These are phyloP conservation scores for Ceratina calcarata DNA, from an alignment of 1,140 invertebrate species.

Conservation along the genomic window DNA sequence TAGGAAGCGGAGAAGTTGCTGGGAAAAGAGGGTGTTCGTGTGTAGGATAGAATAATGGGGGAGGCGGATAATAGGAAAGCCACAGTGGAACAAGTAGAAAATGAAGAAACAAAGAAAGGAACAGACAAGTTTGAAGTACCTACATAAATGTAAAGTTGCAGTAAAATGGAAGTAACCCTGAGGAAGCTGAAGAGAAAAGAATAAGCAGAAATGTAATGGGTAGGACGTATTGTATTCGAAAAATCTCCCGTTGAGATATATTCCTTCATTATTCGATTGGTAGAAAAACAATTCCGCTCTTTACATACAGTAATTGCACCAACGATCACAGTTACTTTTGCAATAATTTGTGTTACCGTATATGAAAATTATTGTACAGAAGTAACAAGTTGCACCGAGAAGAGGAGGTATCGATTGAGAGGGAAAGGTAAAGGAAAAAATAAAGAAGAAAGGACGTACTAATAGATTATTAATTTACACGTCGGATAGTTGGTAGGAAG, in stretches of 20 bases:
- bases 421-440: conserved; percentile 19
- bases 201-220: conserved; percentile 9
- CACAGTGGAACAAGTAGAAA: not conserved
- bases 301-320: too few species aligned
- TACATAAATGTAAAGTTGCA: too few species aligned
- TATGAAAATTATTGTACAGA: too few species aligned
- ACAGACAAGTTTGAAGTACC: not conserved
- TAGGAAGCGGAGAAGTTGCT: conserved; percentile 30
- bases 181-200: not conserved
- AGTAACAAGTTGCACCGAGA: too few species aligned
- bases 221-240: too few species aligned
- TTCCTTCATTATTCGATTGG: too few species aligned
- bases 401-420: not conserved
- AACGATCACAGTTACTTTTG: too few species aligned
- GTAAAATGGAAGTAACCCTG: too few species aligned
- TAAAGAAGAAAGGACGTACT: conserved; percentile 55
- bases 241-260: too few species aligned
- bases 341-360: too few species aligned
- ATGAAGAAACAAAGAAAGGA: not conserved
- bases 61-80: not conserved
- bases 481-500: conserved; percentile 64
- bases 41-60: not conserved
- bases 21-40: not conserved
- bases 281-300: too few species aligned
- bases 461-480: conserved; percentile 79